These are phyloP conservation scores for Steatornis caripensis DNA, from an alignment of 2,113 vertebrate species.

Conservation along the genomic window DNA sequence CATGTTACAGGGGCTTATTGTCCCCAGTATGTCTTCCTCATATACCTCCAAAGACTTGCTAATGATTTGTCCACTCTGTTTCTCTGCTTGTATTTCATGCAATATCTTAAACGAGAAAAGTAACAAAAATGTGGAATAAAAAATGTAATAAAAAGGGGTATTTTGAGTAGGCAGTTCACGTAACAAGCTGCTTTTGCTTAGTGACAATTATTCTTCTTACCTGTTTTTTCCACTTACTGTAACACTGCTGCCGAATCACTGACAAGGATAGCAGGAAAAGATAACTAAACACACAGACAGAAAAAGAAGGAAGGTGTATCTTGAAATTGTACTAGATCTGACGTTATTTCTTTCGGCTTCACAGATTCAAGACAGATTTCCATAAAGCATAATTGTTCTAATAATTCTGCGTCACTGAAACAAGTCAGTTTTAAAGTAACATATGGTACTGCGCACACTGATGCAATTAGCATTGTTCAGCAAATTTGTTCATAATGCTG, in stretches of 20 bases:
- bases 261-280: not conserved
- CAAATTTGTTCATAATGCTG: not conserved
- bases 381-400: not conserved
- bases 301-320: not conserved
- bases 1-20: not conserved
- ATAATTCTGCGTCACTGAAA: not conserved
- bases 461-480: not conserved
- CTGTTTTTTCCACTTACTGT: not conserved
- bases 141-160: not conserved
- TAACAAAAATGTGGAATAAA: not conserved
- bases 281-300: not conserved
- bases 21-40: not conserved
- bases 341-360: not conserved
- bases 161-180: not conserved
- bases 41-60: not conserved
- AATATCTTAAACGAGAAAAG: not conserved
- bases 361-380: not conserved
- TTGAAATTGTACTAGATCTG: not conserved
- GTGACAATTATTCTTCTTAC: not conserved
- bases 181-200: not conserved
- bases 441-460: accelerated
- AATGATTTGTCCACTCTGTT: not conserved
- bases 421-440: not conserved
- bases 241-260: not conserved
- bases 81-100: not conserved